Percentiles rank a stretch among this genome's conserved stretches.
Evolutionary conservation across 64 coral and sea anemone genomes (phyloP).

Genomic region (Actinia tenebrosa): DNA sequence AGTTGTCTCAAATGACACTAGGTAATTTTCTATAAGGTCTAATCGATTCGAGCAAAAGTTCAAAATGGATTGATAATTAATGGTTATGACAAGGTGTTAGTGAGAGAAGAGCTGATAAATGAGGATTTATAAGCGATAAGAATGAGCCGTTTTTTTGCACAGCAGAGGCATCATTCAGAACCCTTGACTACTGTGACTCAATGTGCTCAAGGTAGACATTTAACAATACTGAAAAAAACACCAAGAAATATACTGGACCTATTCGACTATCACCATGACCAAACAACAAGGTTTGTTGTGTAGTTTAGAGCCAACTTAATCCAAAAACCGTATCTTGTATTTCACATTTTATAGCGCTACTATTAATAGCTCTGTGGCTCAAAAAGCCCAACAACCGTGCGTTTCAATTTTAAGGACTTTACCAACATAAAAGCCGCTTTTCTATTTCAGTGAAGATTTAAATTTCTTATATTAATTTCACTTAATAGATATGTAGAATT

Average conservation of each 20-base stretch:
- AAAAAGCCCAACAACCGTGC: neutral
- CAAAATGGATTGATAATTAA: constrained; percentile 5
- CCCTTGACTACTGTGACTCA: neutral
- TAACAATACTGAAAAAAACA: neutral
- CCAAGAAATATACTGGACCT: neutral
- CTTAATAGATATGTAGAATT: neutral
- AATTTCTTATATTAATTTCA: neutral
- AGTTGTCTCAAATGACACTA: neutral
- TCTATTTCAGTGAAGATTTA: neutral
- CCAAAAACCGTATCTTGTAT: no score
- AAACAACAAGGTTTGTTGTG: neutral
- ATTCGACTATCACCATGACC: neutral
- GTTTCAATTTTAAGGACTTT: neutral
- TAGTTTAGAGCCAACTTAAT: neutral
- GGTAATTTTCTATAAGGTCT: neutral
- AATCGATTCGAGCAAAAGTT: neutral
- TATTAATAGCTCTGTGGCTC: no score
- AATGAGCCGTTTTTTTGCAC: neutral
- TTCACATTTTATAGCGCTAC: no score
- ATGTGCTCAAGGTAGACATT: neutral
- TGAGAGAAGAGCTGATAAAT: constrained; percentile 11
- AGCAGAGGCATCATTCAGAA: neutral
- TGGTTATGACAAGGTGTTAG: constrained; percentile 12
- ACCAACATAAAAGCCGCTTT: no score
- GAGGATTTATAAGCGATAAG: neutral